Conservation (phyloP, 92 coral and sea anemone species). For the Montipora capitata region DNA sequence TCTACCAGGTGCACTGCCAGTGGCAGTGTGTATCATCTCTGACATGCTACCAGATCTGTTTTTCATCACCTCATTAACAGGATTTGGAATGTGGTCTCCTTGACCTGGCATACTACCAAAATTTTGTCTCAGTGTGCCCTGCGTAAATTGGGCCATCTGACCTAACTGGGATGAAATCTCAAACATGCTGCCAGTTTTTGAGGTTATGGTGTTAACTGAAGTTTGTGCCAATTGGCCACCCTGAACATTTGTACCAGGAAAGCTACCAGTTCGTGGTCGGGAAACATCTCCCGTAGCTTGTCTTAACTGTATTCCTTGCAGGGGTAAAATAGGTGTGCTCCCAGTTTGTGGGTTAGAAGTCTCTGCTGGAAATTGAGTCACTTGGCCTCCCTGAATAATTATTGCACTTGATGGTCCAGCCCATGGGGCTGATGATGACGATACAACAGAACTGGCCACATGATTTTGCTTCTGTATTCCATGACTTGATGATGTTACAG, state of each 20-base stretch:
- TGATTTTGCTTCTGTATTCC: conserved; percentile 20
- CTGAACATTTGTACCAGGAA: background rate
- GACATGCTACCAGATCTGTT: conserved; percentile 23
- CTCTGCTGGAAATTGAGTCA: conserved; percentile 1
- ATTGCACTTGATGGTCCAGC: background rate
- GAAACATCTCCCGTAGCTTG: background rate
- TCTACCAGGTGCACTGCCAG: conserved; percentile 1
- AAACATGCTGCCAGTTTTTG: background rate
- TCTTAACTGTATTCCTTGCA: conserved; percentile 25
- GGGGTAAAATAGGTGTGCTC: background rate
- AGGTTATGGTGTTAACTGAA: background rate
- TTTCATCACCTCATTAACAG: background rate
- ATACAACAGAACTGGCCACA: background rate
- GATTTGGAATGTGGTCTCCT: conserved; percentile 20
- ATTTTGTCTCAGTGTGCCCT: background rate
- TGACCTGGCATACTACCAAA: background rate
- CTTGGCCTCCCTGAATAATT: conserved; percentile 1
- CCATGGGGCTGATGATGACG: background rate
- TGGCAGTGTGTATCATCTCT: conserved; percentile 10
- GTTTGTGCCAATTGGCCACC: background rate
- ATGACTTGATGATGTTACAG: background rate
- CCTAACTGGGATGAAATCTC: background rate
- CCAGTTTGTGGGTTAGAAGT: background rate
- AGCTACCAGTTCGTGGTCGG: background rate
- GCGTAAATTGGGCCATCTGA: background rate